These are phyloP conservation scores for Oenanthe melanoleuca DNA, from an alignment of 2,113 vertebrate species.

Conservation along the genomic window DNA sequence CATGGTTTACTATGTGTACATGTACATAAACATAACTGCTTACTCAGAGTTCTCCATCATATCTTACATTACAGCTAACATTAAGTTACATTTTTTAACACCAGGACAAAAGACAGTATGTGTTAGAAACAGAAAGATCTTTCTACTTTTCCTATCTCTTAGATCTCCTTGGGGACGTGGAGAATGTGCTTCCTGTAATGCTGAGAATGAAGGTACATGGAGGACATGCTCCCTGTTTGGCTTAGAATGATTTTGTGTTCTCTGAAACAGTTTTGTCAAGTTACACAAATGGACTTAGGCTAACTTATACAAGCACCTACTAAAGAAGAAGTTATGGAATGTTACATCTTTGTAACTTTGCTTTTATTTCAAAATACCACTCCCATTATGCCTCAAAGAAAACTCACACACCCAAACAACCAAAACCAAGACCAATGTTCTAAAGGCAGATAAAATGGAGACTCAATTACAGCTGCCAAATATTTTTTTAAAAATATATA, in stretches of 20 bases:
- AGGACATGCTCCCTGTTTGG: background rate
- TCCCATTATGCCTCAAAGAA: background rate
- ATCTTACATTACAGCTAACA: background rate
- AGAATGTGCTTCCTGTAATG: background rate
- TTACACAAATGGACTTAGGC: background rate
- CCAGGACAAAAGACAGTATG: background rate
- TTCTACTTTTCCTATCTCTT: background rate
- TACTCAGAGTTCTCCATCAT: background rate
- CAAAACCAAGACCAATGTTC: background rate
- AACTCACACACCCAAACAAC: background rate
- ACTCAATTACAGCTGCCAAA: background rate
- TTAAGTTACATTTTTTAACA: background rate
- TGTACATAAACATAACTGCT: background rate
- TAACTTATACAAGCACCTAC: background rate
- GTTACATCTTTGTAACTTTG: background rate
- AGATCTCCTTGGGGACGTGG: background rate
- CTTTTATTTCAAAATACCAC: background rate
- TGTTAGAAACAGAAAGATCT: background rate
- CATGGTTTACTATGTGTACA: background rate
- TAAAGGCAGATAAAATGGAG: background rate
- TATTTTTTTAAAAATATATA: background rate
- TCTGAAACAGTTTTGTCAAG: background rate
- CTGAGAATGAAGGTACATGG: background rate
- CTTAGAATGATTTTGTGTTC: background rate
- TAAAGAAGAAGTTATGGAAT: background rate